phyloP scores from a whole-genome alignment of 64 coral and sea anemone species.

The Platygyra sinensis region DNA sequence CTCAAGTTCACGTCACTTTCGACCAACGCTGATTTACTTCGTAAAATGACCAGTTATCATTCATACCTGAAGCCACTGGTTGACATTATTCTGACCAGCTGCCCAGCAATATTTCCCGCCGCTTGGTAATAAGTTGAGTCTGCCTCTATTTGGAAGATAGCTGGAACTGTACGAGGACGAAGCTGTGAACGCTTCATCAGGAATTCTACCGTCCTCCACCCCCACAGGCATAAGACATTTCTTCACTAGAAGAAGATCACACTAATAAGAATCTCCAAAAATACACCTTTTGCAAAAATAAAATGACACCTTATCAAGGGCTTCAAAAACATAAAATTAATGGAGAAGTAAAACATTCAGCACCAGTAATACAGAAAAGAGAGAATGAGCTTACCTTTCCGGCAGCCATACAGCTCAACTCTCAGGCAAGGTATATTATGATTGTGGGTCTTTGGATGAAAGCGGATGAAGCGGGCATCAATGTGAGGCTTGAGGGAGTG shows the following conservation, averaged over 20 bases:
- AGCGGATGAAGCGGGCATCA: constrained; percentile 12
- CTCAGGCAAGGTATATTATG: not conserved
- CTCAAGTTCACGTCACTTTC: too few relatives aligned
- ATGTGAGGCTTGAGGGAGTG: constrained; percentile 11
- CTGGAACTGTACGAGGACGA: not conserved
- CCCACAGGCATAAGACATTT: constrained; percentile 3
- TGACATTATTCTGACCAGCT: not conserved
- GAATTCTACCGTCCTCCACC: not conserved
- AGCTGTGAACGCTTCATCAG: constrained; percentile 2
- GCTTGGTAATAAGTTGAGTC: constrained; percentile 5
- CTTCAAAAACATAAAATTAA: too few relatives aligned
- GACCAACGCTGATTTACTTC: not conserved
- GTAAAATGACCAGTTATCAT: too few relatives aligned
- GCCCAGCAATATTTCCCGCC: constrained; percentile 31
- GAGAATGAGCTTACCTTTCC: not conserved
- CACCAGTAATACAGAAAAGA: too few relatives aligned
- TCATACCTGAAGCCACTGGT: constrained; percentile 21
- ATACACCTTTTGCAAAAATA: too few relatives aligned
- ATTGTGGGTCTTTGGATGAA: not conserved
- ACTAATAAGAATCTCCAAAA: too few relatives aligned
- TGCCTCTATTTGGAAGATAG: constrained; percentile 17
- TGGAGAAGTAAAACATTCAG: too few relatives aligned
- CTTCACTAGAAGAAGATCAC: not conserved
- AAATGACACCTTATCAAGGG: too few relatives aligned
- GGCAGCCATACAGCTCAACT: constrained; percentile 12